Percentiles rank a stretch among this genome's conserved stretches.
These are phyloP conservation scores for Chaunax sp. DNA, from an alignment of 2,797 vertebrate species.

Conservation along the genomic window DNA sequence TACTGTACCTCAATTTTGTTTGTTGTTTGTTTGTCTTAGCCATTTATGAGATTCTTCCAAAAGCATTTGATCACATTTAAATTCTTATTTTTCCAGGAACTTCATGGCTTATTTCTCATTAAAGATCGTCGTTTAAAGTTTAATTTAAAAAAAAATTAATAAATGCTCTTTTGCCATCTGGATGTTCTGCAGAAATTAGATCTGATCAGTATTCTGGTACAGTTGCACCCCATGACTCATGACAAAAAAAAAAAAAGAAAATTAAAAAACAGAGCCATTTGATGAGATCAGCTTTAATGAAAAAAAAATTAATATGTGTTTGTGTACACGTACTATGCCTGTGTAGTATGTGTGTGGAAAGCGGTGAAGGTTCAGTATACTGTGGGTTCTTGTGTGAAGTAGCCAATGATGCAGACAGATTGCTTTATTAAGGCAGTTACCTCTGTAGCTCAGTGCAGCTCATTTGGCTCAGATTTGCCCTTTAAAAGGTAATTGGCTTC, in stretches of 20 bases:
- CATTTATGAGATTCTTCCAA: neutral
- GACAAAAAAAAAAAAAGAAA: conserved; percentile 9
- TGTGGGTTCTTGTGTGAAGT: conserved; percentile 47
- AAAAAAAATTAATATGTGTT: conserved; percentile 11
- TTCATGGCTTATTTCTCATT: neutral
- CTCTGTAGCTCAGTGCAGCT: conserved; percentile 63
- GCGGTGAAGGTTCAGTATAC: conserved; percentile 14
- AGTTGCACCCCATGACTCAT: conserved; percentile 22
- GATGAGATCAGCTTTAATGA: conserved; percentile 26
- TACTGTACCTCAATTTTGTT: neutral
- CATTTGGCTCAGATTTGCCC: conserved; percentile 80
- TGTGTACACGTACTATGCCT: neutral
- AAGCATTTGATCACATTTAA: neutral
- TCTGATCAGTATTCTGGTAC: conserved; percentile 26
- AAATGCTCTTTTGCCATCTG: neutral
- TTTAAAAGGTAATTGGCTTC: conserved; percentile 85
- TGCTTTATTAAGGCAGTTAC: conserved; percentile 72
- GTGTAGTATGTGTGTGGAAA: conserved; percentile 1
- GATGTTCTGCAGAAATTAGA: neutral
- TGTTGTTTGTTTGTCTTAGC: neutral
- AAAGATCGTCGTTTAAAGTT: conserved; percentile 13
- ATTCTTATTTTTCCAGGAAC: neutral
- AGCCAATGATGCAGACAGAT: conserved; percentile 64
- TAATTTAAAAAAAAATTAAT: conserved; percentile 17
- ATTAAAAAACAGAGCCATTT: neutral